phyloP scores from a whole-genome alignment of 92 coral and sea anemone genomes.

The Muricea muricata region DNA sequence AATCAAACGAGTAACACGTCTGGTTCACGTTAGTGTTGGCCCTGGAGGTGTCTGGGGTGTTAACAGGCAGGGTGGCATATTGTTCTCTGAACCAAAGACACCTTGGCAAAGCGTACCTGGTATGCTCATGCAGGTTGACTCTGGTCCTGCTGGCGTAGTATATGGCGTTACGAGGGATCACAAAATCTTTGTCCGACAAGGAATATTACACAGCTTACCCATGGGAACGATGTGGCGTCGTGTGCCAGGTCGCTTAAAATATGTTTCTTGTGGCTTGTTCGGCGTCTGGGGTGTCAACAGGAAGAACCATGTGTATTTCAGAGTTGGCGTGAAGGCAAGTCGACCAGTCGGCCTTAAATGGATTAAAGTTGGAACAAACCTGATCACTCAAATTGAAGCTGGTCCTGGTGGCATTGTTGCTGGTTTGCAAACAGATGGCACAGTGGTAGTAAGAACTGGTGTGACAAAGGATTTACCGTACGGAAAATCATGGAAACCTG shows the following conservation, averaged over 20 bases:
- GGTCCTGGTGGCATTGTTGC: constrained; percentile 31
- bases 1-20: not conserved
- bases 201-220: constrained; percentile 44
- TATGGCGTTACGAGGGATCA: constrained; percentile 43
- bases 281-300: constrained; percentile 40
- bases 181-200: constrained; percentile 42
- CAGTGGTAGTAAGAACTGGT: constrained; percentile 15
- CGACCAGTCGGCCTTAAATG: constrained; percentile 14
- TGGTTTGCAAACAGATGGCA: constrained; percentile 23
- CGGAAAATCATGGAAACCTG: constrained; percentile 6
- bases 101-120: constrained; percentile 43
- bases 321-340: constrained; percentile 3
- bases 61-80: no score
- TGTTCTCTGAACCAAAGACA: not conserved
- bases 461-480: constrained; percentile 5
- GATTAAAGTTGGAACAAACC: not conserved
- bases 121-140: constrained; percentile 48
- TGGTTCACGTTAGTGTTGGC: constrained; percentile 18
- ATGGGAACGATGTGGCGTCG: constrained; percentile 39
- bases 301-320: constrained; percentile 32
- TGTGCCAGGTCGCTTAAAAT: constrained; percentile 25
- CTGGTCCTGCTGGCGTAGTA: constrained; percentile 64
- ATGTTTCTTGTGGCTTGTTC: constrained; percentile 24
- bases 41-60: constrained; percentile 40
- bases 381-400: constrained; percentile 21